Evolutionary conservation across 2,113 vertebrate species (phyloP), one percentile per base, ranked within the genome.

Genomic region (Pteruthius melanotis): DNA sequence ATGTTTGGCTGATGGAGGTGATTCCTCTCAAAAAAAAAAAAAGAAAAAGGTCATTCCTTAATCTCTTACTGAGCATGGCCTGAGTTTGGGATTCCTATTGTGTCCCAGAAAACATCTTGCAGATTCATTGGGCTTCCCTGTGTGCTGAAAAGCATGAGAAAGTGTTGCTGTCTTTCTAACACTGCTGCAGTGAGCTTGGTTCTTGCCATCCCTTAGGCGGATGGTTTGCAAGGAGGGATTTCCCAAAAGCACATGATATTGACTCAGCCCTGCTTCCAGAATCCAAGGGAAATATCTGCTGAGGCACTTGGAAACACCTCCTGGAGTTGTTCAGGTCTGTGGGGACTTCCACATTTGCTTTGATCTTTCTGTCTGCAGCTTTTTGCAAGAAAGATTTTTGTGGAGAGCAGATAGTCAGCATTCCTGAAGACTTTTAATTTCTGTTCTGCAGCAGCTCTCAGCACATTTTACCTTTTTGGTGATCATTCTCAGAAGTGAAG

Each of bases 321-420:
- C 24, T 47, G 79, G 78, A 81, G 44, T 8, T 88, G 23, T 56
- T 77, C 9, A 22, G 53, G 45, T 93, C 92, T 39, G 7, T 45
- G 60, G 93, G 72, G 88, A 94, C 72, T 78, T 68, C 21, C 27
- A 53, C 31, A 11, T 4, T 39, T 22, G 49, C 76, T 93, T 97
- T 96, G 76, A 96, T 97, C 83, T 81, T 81, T 56, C 72, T 77
- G 44, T 66, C 28, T 86, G 71, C 45, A 86, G 84, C 75, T 90
- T 57, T 90, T 66, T 74, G 87, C 89, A 90, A 49, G 27, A n/a
- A n/a, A 39, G 44, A 65, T 89, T 74, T 74, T 80, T 85, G 50
- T 77, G 35, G 65, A 79, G 35, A 85, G 52, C 50, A 80, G 50
- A 60, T 26, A 88, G 49, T 39, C 6, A 22, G 61, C 44, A 42